Conservation (phyloP, 1,140 invertebrate species). For the Saxidomus purpurata region DNA sequence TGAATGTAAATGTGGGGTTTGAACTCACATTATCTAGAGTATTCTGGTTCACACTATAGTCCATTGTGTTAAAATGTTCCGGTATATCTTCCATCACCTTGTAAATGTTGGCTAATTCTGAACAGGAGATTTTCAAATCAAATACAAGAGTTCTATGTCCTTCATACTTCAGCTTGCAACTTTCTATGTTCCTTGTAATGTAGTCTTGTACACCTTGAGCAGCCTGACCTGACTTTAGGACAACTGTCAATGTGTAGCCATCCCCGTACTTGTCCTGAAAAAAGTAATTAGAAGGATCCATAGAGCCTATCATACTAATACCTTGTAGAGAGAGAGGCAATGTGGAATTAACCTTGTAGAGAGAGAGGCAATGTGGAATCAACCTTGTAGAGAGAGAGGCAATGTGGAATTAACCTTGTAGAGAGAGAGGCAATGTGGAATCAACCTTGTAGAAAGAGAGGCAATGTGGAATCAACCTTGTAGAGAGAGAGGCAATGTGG, state of each 20-base stretch:
- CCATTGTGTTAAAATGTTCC: constrained; percentile 84
- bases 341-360: no score
- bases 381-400: no score
- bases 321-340: no score
- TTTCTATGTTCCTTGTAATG: constrained; percentile 73
- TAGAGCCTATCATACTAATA: no score
- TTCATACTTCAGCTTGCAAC: constrained; percentile 89
- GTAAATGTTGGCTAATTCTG: constrained; percentile 85
- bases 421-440: no score
- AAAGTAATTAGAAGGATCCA: no score
- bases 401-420: no score
- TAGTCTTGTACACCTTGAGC: background rate
- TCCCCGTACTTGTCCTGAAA: constrained; percentile 89
- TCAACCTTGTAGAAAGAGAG: no score
- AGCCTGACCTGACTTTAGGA: background rate
- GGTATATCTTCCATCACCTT: constrained; percentile 84
- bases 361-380: no score
- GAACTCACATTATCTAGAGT: constrained; percentile 88
- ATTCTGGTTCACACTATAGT: constrained; percentile 87
- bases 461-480: no score
- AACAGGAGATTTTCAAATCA: constrained; percentile 42
- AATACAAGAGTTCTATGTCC: constrained; percentile 89
- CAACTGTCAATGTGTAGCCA: constrained; percentile 88
- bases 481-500: no score
- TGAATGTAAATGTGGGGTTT: no score